Evolutionary conservation across 2,797 vertebrate genomes (phyloP), one percentile per base, ranked within the genome.

Genomic region (Macroramphosus scolopax): DNA sequence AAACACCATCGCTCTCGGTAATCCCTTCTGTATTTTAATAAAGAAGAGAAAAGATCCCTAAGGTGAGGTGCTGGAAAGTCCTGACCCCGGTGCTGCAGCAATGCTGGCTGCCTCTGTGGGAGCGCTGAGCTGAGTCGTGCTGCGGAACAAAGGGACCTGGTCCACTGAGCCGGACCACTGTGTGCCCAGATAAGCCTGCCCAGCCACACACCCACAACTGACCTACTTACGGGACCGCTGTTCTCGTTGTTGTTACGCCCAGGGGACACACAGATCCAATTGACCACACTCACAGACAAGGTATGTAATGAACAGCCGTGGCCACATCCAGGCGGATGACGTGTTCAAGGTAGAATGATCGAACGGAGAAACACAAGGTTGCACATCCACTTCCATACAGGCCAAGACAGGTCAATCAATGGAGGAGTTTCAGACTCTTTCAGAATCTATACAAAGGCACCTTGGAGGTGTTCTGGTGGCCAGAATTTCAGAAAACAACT

Each of bases 191-290:
- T 81, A 79, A 84, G 77, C 79, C 73, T 29, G 72, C 55, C 62
- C 54, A 55, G 55, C 51, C 66, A 75, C 79, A 74, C 71, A 78
- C 60, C 69, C 77, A 56, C 71, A 60, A 45, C 63, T 85, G 86
- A 86, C 86, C 84, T 85, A 87, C 80, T 86, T 88, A 76, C 43
- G 37, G 46, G 63, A 78, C 69, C 74, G 64, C 68, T 72, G 56
- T 51, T 64, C 57, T 61, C 72, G 54, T 54, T 72, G 60, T 67
- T 68, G 61, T n/a, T 58, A 48, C 39, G 10, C n/a, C n/a, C n/a
- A n/a, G 25, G 30, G 53, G 53, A 66, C 47, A 74, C 14, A 7
- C 43, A 71, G 47, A 72, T 50, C 45, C 39, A 56, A 52, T 0
- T 58, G 63, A 67, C 62, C 63, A 57, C 51, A 57, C 28, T 45